Percentiles rank a stretch among this genome's conserved stretches.
These are phyloP conservation scores for Elysia crispata DNA, from an alignment of 2,888 invertebrate species.

Conservation along the genomic window DNA sequence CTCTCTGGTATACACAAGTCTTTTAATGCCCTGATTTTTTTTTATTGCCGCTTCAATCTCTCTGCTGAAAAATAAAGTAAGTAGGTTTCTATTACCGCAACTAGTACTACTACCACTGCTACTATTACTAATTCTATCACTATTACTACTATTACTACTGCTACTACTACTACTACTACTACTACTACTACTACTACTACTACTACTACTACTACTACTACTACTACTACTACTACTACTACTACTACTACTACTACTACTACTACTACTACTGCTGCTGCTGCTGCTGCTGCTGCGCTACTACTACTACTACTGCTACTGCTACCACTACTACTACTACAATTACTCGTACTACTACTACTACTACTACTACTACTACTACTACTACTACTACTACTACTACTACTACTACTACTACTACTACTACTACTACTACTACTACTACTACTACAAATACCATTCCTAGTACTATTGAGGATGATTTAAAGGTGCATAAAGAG, in stretches of 20 bases:
- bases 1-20: not conserved
- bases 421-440: slow-evolving; percentile 4
- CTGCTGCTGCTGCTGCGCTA: too few relatives aligned
- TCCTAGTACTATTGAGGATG: too few relatives aligned
- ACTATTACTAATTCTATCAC: too few relatives aligned
- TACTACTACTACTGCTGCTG: not conserved
- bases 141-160: not conserved
- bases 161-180: slow-evolving; percentile 9
- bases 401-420: slow-evolving; percentile 5
- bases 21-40: not conserved
- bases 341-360: too few relatives aligned
- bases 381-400: slow-evolving; percentile 9
- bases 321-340: too few relatives aligned
- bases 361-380: slow-evolving; percentile 9
- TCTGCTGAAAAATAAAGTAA: too few relatives aligned
- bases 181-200: slow-evolving; percentile 9
- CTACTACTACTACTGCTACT: too few relatives aligned
- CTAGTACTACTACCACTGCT: not conserved
- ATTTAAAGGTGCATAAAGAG: too few relatives aligned
- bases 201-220: slow-evolving; percentile 9
- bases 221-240: slow-evolving; percentile 9
- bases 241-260: slow-evolving; percentile 9
- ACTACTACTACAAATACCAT: too few relatives aligned
- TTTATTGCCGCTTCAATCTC: not conserved
- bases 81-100: not conserved